A percentile compares a stretch with the other conserved stretches of the same genome.
Evolutionary conservation across 2,888 invertebrate species (phyloP).

Genomic region (Aporophyla lueneburgensis): DNA sequence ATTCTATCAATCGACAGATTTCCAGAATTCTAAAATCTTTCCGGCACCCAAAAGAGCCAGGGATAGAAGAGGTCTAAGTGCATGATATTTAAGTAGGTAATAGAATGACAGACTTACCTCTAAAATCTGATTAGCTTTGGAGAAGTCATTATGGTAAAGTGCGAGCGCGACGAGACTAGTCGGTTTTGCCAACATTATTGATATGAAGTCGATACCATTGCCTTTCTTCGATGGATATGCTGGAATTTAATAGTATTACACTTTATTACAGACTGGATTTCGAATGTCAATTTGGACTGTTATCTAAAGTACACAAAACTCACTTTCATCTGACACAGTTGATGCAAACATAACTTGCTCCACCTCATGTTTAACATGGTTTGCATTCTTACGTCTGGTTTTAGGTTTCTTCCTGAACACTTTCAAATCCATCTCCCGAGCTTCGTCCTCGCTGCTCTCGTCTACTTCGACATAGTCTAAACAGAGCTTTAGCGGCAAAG

Average conservation of each 20-base stretch:
- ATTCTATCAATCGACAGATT: too few relatives aligned
- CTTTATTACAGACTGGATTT: neutral
- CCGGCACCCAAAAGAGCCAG: neutral
- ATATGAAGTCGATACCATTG: conserved; percentile 89
- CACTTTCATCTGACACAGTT: conserved; percentile 84
- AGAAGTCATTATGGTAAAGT: conserved; percentile 93
- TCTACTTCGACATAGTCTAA: conserved; percentile 87
- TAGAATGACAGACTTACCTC: conserved; percentile 90
- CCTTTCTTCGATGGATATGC: conserved; percentile 78
- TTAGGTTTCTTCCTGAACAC: conserved; percentile 83
- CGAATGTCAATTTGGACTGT: neutral
- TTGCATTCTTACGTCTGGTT: conserved; percentile 79
- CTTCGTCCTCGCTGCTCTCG: conserved; percentile 88
- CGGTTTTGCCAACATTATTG: conserved; percentile 94
- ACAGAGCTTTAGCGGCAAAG: conserved; percentile 84
- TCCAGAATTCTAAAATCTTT: neutral
- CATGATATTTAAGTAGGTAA: neutral
- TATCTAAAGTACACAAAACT: conserved; percentile 50
- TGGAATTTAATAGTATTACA: conserved; percentile 67
- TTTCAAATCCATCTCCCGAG: conserved; percentile 80
- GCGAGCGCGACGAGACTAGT: conserved; percentile 94
- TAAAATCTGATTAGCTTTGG: conserved; percentile 94
- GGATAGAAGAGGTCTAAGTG: neutral
- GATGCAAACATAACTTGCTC: conserved; percentile 84
- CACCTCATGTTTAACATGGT: conserved; percentile 80